Evolutionary conservation across 1,140 invertebrate genomes (phyloP).

Genomic region (Xylocopa sonorina): DNA sequence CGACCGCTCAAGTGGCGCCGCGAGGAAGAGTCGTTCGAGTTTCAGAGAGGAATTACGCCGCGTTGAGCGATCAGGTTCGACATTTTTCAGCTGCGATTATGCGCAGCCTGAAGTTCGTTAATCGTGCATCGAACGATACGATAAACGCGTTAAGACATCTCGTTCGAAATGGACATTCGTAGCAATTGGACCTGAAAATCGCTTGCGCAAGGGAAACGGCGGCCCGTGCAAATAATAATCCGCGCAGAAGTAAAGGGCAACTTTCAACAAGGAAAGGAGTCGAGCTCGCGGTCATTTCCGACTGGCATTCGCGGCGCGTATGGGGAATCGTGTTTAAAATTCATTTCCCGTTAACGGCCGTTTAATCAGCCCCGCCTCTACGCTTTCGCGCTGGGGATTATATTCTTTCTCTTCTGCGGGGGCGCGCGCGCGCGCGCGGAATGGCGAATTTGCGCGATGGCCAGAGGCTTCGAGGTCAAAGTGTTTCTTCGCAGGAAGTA

Average conservation of each 20-base stretch:
- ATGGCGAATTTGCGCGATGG: background rate
- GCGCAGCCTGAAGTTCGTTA: no score
- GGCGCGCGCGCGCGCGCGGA: background rate
- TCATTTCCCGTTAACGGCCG: conserved; percentile 30
- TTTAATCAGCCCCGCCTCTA: conserved; percentile 5
- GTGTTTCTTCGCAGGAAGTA: conserved; percentile 25
- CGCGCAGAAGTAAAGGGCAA: background rate
- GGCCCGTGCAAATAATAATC: conserved; percentile 14
- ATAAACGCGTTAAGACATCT: no score
- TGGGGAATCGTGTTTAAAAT: conserved; percentile 40
- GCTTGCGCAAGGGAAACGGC: background rate
- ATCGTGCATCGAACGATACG: no score
- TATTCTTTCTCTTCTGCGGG: conserved; percentile 3
- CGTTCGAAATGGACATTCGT: no score
- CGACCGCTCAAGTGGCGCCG: background rate
- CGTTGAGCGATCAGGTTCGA: no score
- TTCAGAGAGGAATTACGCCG: background rate
- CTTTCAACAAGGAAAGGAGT: background rate
- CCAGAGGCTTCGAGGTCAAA: background rate
- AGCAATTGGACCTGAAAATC: conserved; percentile 5
- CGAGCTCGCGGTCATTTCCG: conserved; percentile 26
- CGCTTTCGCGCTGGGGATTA: conserved; percentile 6
- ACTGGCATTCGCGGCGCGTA: background rate
- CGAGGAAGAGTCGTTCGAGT: background rate
- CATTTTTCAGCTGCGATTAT: no score